Percentiles rank a stretch among this genome's conserved stretches.
phyloP scores from a whole-genome alignment of 2,113 vertebrate species.

The Erinaceus europaeus region DNA sequence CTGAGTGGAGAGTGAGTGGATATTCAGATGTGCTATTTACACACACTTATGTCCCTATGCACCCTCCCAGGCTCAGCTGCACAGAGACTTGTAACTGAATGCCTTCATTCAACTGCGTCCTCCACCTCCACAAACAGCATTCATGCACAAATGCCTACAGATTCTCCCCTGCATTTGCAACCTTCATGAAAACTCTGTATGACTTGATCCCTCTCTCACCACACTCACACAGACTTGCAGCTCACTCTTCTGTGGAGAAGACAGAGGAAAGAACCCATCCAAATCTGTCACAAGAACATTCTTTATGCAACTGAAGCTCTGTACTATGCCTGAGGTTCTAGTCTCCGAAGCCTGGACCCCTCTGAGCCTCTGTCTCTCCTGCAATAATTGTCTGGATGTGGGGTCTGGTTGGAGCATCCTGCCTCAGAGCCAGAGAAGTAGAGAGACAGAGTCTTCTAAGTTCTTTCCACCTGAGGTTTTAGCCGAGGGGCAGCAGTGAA shows the following conservation, averaged over 20 bases:
- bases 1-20: background rate
- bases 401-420: background rate
- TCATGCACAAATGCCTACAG: background rate
- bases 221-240: too few relatives aligned
- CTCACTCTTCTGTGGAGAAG: background rate
- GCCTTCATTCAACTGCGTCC: background rate
- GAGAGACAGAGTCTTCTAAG: background rate
- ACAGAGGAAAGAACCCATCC: background rate
- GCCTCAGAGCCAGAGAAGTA: background rate
- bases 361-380: background rate
- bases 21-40: background rate
- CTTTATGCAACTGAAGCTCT: background rate
- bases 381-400: background rate
- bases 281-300: background rate
- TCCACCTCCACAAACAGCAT: background rate
- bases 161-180: background rate
- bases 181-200: background rate
- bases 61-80: background rate
- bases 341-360: background rate
- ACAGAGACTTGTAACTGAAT: background rate
- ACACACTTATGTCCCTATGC: background rate
- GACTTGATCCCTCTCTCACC: background rate
- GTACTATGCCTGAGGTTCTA: background rate
- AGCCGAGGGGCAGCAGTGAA: too few relatives aligned
- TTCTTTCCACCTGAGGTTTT: slow-evolving; percentile 1